Conservation (phyloP, 2,888 invertebrate genomes). For the Pseudanteris insignis region DNA sequence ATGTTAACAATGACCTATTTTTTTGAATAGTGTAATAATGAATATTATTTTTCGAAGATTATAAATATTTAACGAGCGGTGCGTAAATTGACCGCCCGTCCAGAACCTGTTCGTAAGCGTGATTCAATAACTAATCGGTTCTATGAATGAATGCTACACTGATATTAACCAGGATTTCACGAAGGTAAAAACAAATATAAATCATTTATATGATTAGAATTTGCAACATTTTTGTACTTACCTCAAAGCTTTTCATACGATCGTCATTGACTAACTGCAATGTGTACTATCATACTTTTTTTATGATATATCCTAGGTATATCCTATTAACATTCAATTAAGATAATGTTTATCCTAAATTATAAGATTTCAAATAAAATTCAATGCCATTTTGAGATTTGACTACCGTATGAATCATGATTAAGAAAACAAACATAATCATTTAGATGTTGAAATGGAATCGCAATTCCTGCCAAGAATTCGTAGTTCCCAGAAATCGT, state of each 20-base stretch:
- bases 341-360: too few species aligned
- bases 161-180: constrained; percentile 67
- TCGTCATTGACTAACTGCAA: too few species aligned
- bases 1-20: constrained; percentile 23
- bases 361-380: too few species aligned
- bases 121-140: constrained; percentile 65
- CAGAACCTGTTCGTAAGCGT: constrained; percentile 52
- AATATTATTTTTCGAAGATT: too few species aligned
- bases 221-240: constrained; percentile 47
- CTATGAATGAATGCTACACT: constrained; percentile 66
- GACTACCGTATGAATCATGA: too few species aligned
- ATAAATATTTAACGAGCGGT: constrained; percentile 45
- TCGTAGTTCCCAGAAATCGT: constrained; percentile 20
- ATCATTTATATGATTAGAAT: constrained; percentile 62
- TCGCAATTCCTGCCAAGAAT: constrained; percentile 12
- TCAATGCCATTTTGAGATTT: too few species aligned
- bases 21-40: constrained; percentile 8
- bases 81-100: constrained; percentile 44
- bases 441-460: too few species aligned
- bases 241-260: too few species aligned
- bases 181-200: constrained; percentile 64
- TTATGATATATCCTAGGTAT: too few species aligned
- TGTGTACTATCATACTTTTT: too few species aligned
- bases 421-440: too few species aligned
- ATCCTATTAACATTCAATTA: too few species aligned